Percentiles rank a stretch among this genome's conserved stretches.
Evolutionary conservation across 2,888 invertebrate species (phyloP).

Genomic region (Agriotes lineatus): DNA sequence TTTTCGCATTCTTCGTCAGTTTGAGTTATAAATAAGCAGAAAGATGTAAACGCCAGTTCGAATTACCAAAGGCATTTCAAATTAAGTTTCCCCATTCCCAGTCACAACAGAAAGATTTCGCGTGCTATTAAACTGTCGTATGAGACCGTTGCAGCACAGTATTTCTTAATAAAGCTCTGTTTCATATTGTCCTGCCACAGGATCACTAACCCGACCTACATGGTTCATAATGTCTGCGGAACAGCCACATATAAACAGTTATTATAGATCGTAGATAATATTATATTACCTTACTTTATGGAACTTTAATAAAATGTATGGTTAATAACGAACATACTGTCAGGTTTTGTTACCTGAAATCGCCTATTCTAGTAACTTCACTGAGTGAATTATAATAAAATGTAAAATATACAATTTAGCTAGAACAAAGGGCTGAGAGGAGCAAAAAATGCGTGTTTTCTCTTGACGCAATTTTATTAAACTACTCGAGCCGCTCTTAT

Average conservation of each 20-base stretch:
- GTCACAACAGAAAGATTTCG: conserved; percentile 31
- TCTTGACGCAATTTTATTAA: no score
- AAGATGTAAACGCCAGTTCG: conserved; percentile 31
- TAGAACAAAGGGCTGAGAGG: no score
- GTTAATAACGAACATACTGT: conserved; percentile 22
- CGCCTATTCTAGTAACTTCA: no score
- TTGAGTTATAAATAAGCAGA: conserved; percentile 29
- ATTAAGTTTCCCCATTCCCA: conserved; percentile 33
- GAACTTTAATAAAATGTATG: conserved; percentile 37
- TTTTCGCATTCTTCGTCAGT: conserved; percentile 26
- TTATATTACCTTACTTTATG: conserved; percentile 39
- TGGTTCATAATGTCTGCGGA: conserved; percentile 47
- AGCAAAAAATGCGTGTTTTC: no score
- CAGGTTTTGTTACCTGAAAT: conserved; percentile 14
- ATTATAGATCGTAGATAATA: conserved; percentile 49
- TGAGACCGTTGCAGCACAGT: conserved; percentile 38
- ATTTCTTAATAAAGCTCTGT: conserved; percentile 51
- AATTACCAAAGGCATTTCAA: conserved; percentile 34
- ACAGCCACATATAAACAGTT: conserved; percentile 48
- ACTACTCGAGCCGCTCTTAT: no score
- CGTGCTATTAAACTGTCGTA: conserved; percentile 39
- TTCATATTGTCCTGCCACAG: conserved; percentile 46
- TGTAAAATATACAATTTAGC: no score
- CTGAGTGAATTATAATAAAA: no score
- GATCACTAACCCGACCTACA: conserved; percentile 45